These are phyloP conservation scores for Tetramorium simillimum DNA, from an alignment of 1,140 invertebrate genomes.

Conservation along the genomic window DNA sequence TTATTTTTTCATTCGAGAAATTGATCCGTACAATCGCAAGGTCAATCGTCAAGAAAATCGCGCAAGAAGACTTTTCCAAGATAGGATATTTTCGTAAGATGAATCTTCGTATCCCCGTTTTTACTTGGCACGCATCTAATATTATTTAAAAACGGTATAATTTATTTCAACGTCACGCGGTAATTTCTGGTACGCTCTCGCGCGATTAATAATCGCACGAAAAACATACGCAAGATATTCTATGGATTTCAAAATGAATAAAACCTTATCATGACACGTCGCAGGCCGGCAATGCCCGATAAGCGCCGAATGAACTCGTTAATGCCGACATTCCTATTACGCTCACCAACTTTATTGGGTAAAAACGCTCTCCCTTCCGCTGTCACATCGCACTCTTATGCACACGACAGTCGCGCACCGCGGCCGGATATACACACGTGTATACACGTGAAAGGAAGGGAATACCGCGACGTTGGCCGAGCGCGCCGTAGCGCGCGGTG, in stretches of 20 bases:
- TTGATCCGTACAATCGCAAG: not conserved
- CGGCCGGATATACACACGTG: constrained; percentile 55
- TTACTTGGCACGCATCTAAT: not conserved
- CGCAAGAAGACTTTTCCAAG: not conserved
- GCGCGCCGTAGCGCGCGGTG: constrained; percentile 57
- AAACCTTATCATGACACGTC: constrained; percentile 59
- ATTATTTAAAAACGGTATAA: not conserved
- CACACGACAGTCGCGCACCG: constrained; percentile 66
- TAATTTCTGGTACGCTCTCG: constrained; percentile 6
- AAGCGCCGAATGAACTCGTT: constrained; percentile 59
- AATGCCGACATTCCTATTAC: constrained; percentile 71
- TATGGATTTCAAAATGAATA: constrained; percentile 58
- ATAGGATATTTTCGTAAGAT: not conserved
- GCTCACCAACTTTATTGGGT: constrained; percentile 71
- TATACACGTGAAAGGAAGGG: constrained; percentile 63
- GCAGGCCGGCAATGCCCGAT: constrained; percentile 49
- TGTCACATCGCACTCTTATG: constrained; percentile 66
- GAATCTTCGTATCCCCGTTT: not conserved
- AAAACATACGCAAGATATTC: constrained; percentile 52
- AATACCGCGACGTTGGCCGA: constrained; percentile 57
- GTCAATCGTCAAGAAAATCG: not conserved
- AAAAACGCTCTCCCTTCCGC: constrained; percentile 73
- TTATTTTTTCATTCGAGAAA: not conserved
- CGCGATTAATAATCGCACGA: constrained; percentile 37
- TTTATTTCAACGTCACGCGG: not conserved